Evolutionary conservation across 2,888 invertebrate species (phyloP), one percentile per base, ranked within the genome.

Genomic region (Amphipoea oculea): DNA sequence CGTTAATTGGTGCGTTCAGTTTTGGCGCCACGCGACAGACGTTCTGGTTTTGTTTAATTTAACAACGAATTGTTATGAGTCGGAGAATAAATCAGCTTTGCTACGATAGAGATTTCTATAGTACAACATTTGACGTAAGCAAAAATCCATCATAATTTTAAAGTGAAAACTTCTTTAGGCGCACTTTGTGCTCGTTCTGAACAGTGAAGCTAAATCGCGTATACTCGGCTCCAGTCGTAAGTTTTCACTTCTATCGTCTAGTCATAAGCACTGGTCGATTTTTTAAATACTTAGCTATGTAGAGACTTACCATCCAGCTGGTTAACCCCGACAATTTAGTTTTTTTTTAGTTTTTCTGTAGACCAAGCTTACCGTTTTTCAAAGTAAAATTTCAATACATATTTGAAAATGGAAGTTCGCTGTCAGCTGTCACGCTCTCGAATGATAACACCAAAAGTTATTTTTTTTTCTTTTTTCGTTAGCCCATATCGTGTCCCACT

Each of bases 11-110:
- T 79, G 89, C 84, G 84, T 81, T 83, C 83, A 60, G 78, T 85
- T 86, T 87, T 90, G 89, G 91, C 91, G 89, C 89, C 89, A 80
- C n/a, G 69, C 76, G 77, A 76, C 67, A 85, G 81, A 79, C 79
- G 79, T 67, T 76, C 66, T 66, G 54, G 54, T 83, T 60, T 70
- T 45, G 60, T 12, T 78, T 45, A 20, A 57, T 69, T 65, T 78
- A 57, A 83, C 11, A 54, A 54, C n/a, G 51, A 54, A 74, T 29
- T 14, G 3, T 36, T n/a, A 36, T 54, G 29, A 67, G 14, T 40
- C 20, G 7, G 11, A 36, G 36, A 60, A 36, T 67, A 51, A 67
- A 67, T 60, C 17, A 11, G 11, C 7, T 76, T 51, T 40, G 14
- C 5, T 29, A 40, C 0, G 14, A 6, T 6, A 9, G 4, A 42